Evolutionary conservation across 2,797 vertebrate genomes (phyloP), one percentile per base, ranked within the genome.

Genomic region (Limosa lapponica): DNA sequence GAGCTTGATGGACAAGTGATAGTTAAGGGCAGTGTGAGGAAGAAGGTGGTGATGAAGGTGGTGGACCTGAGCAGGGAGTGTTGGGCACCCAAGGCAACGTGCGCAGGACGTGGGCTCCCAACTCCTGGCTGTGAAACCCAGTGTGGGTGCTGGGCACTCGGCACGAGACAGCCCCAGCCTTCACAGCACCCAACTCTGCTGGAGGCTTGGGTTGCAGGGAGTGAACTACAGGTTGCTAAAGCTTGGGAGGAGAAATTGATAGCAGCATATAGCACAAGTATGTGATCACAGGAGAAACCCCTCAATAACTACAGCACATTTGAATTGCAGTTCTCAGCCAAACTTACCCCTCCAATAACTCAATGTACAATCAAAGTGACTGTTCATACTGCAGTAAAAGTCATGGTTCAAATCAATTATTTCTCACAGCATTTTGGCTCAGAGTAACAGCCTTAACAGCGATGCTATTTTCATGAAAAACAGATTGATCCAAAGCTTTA

Each of bases 1-100:
- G 46, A 75, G 22, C 22, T 71, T 71, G 46, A 24, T 4, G 24
- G 59, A 61, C 22, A 41, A 37, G 41, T 43, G 18, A 18, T 28
- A 62, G n/a, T 24, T 69, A 32, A 64, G 8, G 61, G 11, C 55
- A 48, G 17, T 8, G 13, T 43, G 73, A 79, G 20, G 39, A 77
- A 61, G 57, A 84, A 8, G n/a, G 17, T 19, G 15, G 14, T 13
- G 36, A 24, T 34, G 46, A 51, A 51, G 49, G 41, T 52, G 37
- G 13, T n/a, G 14, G 48, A 52, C 57, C 23, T 62, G 19, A 75
- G 41, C 89, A 77, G 52, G 46, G 46, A 59, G 6, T 10, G 10
- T 28, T 65, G 69, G 24, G 57, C 36, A 55, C 19, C 15, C 0
- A 0, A 58, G 13, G 24, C n/a, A 37, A n/a, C 0, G 1, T 28